Evolutionary conservation across 2,888 invertebrate genomes (phyloP).

Genomic region (Bugula neritina): DNA sequence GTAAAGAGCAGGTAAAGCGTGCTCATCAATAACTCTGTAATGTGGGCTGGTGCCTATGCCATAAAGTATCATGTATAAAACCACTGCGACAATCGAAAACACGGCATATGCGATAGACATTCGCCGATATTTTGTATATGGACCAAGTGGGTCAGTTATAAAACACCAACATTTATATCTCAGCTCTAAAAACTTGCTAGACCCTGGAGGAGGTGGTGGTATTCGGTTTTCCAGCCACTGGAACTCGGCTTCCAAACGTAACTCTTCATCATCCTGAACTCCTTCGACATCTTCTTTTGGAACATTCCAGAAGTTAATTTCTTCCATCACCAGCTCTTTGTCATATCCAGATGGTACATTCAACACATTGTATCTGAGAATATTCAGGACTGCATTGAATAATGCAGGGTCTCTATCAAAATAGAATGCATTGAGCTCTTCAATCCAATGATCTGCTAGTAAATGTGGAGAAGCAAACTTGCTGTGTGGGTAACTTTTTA

Average conservation of each 20-base stretch:
- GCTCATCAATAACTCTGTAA: not conserved
- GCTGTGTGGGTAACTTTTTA: not conserved
- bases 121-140: not conserved
- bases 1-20: not conserved
- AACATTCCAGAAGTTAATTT: not conserved
- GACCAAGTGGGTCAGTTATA: conserved; percentile 8
- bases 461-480: not conserved
- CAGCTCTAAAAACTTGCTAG: not conserved
- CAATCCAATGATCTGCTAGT: conserved; percentile 3
- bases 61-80: conserved; percentile 12
- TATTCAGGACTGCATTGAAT: conserved; percentile 9
- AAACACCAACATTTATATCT: conserved; percentile 13
- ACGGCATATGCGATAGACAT: not conserved
- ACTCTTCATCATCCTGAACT: not conserved
- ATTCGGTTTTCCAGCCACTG: conserved; percentile 24
- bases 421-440: not conserved
- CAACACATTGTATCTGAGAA: conserved; percentile 18
- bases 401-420: conserved; percentile 21
- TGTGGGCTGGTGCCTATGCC: not conserved
- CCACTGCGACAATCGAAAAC: not conserved
- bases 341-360: conserved; percentile 20
- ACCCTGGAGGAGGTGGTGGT: not conserved
- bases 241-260: conserved; percentile 10
- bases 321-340: conserved; percentile 7
- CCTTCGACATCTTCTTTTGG: not conserved